Evolutionary conservation across 2,113 vertebrate species (phyloP).

Genomic region (Barnardius zonarius): DNA sequence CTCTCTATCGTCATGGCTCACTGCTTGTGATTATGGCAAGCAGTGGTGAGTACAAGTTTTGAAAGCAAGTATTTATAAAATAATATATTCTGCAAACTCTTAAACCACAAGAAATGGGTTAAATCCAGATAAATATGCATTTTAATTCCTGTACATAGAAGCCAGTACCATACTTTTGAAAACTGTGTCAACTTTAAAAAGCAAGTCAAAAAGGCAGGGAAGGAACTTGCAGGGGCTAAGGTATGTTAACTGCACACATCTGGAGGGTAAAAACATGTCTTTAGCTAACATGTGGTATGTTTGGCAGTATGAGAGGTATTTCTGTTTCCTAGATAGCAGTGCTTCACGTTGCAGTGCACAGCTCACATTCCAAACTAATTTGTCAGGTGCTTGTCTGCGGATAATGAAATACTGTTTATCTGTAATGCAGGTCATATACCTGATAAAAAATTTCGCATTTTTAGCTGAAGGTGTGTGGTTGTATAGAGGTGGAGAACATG

Average conservation of each 20-base stretch:
- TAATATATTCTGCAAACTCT: neutral
- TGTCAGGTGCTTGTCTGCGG: neutral
- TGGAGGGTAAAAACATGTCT: neutral
- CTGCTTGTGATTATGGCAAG: neutral
- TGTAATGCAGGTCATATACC: neutral
- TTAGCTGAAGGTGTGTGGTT: neutral
- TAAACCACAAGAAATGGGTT: neutral
- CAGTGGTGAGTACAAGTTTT: neutral
- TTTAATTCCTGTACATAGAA: neutral
- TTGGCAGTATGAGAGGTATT: neutral
- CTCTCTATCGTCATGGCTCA: accelerated
- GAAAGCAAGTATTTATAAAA: neutral
- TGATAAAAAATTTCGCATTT: neutral
- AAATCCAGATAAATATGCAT: neutral
- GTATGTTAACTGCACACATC: accelerated
- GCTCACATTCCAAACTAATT: neutral
- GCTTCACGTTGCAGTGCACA: neutral
- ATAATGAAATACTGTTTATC: neutral
- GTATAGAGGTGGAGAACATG: neutral
- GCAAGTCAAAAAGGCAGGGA: neutral
- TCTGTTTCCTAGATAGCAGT: neutral
- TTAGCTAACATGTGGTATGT: neutral
- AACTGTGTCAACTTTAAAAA: neutral
- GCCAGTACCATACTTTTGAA: neutral
- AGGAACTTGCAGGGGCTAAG: neutral